Conservation (phyloP, 1,140 invertebrate genomes). For the Grapholita molesta region DNA sequence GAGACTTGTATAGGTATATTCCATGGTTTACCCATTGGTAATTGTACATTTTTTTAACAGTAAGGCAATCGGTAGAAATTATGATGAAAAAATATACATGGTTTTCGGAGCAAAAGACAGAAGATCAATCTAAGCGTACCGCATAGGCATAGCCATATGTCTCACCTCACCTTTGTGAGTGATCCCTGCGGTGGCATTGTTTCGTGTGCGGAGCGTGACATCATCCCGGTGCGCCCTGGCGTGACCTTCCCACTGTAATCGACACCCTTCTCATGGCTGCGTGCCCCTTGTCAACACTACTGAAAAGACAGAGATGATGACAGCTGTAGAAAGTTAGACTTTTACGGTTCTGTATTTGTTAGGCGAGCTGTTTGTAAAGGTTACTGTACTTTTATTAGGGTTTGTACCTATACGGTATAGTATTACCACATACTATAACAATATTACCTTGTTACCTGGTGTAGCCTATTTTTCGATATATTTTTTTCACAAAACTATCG, state of each 20-base stretch:
- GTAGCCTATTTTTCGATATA: too few species aligned
- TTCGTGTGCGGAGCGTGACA: slow-evolving; percentile 48
- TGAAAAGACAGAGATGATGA: neutral
- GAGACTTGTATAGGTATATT: too few species aligned
- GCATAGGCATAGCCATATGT: neutral
- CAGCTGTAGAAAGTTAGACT: neutral
- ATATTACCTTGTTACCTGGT: too few species aligned
- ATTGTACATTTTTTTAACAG: neutral
- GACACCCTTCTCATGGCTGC: slow-evolving; percentile 45
- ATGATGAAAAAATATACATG: too few species aligned
- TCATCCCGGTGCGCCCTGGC: slow-evolving; percentile 40
- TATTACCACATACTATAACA: too few species aligned
- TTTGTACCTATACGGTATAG: too few species aligned
- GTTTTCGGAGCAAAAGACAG: too few species aligned
- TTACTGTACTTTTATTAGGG: too few species aligned
- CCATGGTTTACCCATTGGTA: too few species aligned
- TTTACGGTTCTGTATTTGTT: neutral
- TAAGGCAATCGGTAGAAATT: neutral
- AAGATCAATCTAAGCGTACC: neutral
- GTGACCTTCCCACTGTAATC: slow-evolving; percentile 63
- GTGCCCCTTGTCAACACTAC: neutral
- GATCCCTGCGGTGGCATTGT: slow-evolving; percentile 35
- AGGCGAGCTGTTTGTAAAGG: neutral
- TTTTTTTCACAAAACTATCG: too few species aligned
- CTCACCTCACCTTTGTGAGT: neutral